A percentile compares a stretch with the other conserved stretches of the same genome.
These are phyloP conservation scores for Melanaphis sacchari DNA, from an alignment of 1,140 invertebrate species.

Conservation along the genomic window DNA sequence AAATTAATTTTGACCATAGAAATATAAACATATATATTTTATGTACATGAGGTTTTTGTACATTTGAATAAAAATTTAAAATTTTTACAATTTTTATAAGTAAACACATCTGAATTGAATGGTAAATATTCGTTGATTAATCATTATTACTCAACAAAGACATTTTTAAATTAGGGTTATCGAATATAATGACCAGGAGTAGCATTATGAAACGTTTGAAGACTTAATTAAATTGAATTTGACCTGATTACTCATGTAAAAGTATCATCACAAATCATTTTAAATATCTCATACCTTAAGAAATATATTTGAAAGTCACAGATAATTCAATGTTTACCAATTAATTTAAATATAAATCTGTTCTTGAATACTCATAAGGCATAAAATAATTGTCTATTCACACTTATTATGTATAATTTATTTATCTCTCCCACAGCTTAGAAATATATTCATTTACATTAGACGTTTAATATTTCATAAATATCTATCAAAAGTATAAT, in stretches of 20 bases:
- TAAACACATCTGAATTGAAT: neutral
- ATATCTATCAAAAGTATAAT: neutral
- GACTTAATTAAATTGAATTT: neutral
- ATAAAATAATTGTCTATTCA: too few relatives aligned
- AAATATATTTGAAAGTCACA: neutral
- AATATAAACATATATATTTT: neutral
- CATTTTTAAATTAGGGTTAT: neutral
- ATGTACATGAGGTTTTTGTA: neutral
- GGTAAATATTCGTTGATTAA: neutral
- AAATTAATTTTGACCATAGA: neutral
- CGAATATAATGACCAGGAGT: neutral
- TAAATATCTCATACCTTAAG: neutral
- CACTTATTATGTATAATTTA: neutral
- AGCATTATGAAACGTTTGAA: neutral
- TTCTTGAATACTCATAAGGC: neutral
- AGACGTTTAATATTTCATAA: neutral
- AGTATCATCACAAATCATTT: neutral
- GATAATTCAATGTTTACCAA: neutral
- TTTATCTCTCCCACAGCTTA: neutral
- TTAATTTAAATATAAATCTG: neutral
- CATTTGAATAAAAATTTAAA: neutral
- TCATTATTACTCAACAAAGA: neutral
- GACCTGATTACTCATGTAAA: neutral
- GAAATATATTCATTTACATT: neutral
- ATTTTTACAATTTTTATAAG: neutral